A percentile compares a stretch with the other conserved stretches of the same genome.
Evolutionary conservation across 2,888 invertebrate species (phyloP).

Genomic region (Trichogramma dendrolimi): DNA sequence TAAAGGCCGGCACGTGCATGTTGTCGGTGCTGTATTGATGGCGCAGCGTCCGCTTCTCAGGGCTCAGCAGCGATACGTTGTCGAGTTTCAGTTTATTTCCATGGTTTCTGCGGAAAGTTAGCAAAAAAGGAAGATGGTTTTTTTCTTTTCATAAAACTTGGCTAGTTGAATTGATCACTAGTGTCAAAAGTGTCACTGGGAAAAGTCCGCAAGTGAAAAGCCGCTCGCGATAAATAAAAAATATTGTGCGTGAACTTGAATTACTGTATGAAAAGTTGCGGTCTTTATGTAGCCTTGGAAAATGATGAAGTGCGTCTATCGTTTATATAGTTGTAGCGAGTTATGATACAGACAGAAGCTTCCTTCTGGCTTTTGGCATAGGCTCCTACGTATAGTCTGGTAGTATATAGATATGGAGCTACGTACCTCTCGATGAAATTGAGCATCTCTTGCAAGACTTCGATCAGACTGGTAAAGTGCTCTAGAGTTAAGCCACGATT

Average conservation of each 20-base stretch:
- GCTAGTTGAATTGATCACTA: too few relatives aligned
- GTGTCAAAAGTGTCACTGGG: too few relatives aligned
- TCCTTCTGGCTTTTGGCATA: too few relatives aligned
- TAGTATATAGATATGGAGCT: background rate
- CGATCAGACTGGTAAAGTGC: constrained; percentile 74
- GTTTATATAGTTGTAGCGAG: too few relatives aligned
- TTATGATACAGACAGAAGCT: too few relatives aligned
- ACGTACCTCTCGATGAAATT: constrained; percentile 70
- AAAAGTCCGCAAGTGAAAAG: too few relatives aligned
- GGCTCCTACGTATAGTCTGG: too few relatives aligned
- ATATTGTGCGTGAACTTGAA: too few relatives aligned
- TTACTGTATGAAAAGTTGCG: too few relatives aligned
- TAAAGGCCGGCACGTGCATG: constrained; percentile 78
- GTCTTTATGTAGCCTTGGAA: too few relatives aligned
- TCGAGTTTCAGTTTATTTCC: constrained; percentile 85
- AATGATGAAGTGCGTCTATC: too few relatives aligned
- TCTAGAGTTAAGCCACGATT: constrained; percentile 81
- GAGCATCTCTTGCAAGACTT: constrained; percentile 89
- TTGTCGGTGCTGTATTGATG: constrained; percentile 84
- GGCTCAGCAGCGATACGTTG: constrained; percentile 69
- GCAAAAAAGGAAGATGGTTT: background rate
- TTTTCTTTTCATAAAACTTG: constrained; percentile 16
- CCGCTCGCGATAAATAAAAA: too few relatives aligned
- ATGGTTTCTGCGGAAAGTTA: constrained; percentile 58
- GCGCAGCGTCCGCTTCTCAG: constrained; percentile 70